Evolutionary conservation across 2,797 vertebrate genomes (phyloP).

Genomic region (Phrynocephalus vlangalii): DNA sequence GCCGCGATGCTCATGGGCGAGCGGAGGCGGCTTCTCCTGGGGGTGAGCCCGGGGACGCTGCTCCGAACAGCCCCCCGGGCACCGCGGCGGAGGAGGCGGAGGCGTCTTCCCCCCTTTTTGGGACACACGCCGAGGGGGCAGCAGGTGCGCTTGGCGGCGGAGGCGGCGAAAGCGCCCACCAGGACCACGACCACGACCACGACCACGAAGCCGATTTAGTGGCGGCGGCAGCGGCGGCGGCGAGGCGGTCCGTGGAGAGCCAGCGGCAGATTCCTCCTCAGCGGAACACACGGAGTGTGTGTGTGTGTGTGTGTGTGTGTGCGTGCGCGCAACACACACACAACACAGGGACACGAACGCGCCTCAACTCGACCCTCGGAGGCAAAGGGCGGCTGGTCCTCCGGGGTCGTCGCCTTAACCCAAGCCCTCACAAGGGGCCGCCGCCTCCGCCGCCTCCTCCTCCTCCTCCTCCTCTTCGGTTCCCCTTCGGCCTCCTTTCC

Average conservation of each 20-base stretch:
- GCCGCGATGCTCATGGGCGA: conserved; percentile 59
- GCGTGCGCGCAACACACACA: too few species aligned
- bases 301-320: too few species aligned
- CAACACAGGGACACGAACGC: too few species aligned
- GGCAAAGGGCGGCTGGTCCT: conserved; percentile 38
- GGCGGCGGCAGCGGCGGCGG: too few species aligned
- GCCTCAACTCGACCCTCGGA: conserved; percentile 14
- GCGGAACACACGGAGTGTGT: too few species aligned
- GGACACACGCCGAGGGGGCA: background rate
- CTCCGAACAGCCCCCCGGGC: conserved; percentile 44
- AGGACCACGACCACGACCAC: background rate
- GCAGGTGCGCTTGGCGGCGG: background rate
- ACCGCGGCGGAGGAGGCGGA: conserved; percentile 19
- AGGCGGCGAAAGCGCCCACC: background rate
- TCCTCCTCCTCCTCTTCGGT: conserved; percentile 27
- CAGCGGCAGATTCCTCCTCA: conserved; percentile 33
- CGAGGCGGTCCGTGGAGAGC: background rate
- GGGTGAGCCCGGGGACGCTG: conserved; percentile 62
- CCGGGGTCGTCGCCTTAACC: conserved; percentile 21
- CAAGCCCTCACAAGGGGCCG: conserved; percentile 43
- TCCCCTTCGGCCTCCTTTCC: background rate
- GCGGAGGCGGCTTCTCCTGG: conserved; percentile 59
- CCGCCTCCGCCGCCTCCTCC: too few species aligned
- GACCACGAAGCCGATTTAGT: too few species aligned
- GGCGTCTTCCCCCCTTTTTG: conserved; percentile 4